Evolutionary conservation across 2,888 invertebrate species (phyloP).

Genomic region (Argynnis bischoffii): DNA sequence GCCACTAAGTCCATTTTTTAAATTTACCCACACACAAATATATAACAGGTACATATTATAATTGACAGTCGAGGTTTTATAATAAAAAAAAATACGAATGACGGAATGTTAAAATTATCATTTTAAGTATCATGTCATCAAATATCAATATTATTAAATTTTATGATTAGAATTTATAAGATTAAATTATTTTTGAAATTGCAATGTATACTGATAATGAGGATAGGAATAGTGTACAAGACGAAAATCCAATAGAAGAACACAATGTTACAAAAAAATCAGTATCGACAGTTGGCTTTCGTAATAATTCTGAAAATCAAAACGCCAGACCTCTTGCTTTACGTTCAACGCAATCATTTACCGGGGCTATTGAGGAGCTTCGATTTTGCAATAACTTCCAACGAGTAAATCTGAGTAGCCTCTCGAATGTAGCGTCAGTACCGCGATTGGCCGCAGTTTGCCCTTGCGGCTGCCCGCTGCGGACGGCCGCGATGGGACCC

Average conservation of each 20-base stretch:
- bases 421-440: constrained; percentile 56
- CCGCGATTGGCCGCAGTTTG: constrained; percentile 64
- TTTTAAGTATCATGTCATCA: not conserved
- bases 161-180: constrained; percentile 14
- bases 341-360: constrained; percentile 74
- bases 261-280: constrained; percentile 72
- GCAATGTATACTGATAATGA: constrained; percentile 70
- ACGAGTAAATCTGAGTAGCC: constrained; percentile 63
- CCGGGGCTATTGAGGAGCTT: constrained; percentile 70
- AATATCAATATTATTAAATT: constrained; percentile 13
- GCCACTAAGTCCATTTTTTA: too few species aligned
- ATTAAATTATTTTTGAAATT: constrained; percentile 28
- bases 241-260: constrained; percentile 58
- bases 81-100: not conserved
- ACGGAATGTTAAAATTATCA: too few species aligned
- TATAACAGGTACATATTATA: too few species aligned
- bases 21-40: too few species aligned
- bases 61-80: not conserved
- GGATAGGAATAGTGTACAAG: constrained; percentile 67
- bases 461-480: constrained; percentile 71
- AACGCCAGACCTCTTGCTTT: constrained; percentile 65
- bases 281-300: constrained; percentile 69
- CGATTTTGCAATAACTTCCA: constrained; percentile 65
- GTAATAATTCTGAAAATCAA: constrained; percentile 63
- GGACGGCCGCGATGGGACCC: constrained; percentile 61